Percentiles rank a stretch among this genome's conserved stretches.
Evolutionary conservation across 2,888 invertebrate species (phyloP).

Genomic region (Coleophora deauratella): DNA sequence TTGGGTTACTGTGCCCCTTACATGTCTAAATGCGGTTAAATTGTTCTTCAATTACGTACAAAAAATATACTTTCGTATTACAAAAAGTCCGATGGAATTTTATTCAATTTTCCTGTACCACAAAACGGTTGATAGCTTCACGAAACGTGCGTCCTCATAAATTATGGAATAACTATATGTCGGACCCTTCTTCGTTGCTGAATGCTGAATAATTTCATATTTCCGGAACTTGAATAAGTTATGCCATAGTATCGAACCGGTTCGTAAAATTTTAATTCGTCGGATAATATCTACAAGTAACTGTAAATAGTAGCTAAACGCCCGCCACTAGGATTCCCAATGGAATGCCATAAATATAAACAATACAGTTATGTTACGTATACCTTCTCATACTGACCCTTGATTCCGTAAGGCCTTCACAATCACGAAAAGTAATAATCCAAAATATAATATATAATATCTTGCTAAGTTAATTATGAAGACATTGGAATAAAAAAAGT

Average conservation of each 20-base stretch:
- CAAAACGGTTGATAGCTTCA: conserved; percentile 15
- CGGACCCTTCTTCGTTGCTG: conserved; percentile 49
- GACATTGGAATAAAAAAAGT: too few relatives aligned
- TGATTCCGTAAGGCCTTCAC: too few relatives aligned
- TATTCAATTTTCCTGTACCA: conserved; percentile 2
- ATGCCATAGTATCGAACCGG: conserved; percentile 40
- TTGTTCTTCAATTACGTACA: not conserved
- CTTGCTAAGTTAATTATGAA: too few relatives aligned
- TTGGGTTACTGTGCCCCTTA: conserved; percentile 21
- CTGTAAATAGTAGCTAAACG: too few relatives aligned
- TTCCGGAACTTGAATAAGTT: conserved; percentile 60
- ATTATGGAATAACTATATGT: conserved; percentile 38
- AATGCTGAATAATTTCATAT: conserved; percentile 58
- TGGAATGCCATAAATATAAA: not conserved
- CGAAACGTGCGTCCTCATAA: conserved; percentile 23
- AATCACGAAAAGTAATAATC: too few relatives aligned
- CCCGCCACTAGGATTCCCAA: not conserved
- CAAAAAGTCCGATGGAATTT: not conserved
- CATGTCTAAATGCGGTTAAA: too few relatives aligned
- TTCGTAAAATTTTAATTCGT: conserved; percentile 49
- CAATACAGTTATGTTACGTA: not conserved
- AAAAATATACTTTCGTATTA: not conserved
- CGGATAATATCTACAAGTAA: conserved; percentile 31
- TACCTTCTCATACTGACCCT: too few relatives aligned
- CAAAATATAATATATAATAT: too few relatives aligned